Evolutionary conservation across 2,113 vertebrate genomes (phyloP).

Genomic region (Lepidothrix coronata): DNA sequence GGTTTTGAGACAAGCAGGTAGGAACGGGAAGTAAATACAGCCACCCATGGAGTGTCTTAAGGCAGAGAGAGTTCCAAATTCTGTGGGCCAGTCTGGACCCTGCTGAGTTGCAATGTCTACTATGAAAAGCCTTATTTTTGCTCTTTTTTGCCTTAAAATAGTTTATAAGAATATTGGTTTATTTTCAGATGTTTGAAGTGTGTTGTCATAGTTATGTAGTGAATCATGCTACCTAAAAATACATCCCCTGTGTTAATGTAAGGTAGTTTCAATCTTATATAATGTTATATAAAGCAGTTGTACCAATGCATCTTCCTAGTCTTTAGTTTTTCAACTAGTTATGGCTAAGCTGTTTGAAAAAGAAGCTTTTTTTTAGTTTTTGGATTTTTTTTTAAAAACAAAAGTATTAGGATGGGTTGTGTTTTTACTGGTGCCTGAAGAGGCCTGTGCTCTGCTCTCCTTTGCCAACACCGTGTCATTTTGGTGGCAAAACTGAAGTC

Average conservation of each 20-base stretch:
- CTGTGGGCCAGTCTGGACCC: neutral
- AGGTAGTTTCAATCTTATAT: neutral
- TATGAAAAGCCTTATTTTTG: neutral
- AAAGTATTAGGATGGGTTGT: neutral
- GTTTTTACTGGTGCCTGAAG: neutral
- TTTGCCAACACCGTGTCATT: neutral
- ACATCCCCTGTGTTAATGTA: neutral
- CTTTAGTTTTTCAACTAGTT: neutral
- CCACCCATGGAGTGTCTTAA: neutral
- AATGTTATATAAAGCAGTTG: neutral
- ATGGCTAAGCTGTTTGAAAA: neutral
- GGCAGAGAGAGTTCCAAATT: neutral
- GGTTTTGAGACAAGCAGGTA: neutral
- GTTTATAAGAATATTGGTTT: neutral
- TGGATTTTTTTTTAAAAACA: neutral
- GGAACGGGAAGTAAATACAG: neutral
- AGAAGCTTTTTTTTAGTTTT: rapidly evolving
- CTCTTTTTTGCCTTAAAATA: neutral
- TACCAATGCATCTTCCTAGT: neutral
- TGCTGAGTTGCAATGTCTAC: neutral
- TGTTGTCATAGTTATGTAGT: constrained; percentile 22
- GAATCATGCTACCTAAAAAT: constrained; percentile 29
- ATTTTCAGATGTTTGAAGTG: neutral
- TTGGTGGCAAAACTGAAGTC: neutral
- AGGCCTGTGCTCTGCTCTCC: neutral